A percentile compares a stretch with the other conserved stretches of the same genome.
phyloP scores from a whole-genome alignment of 2,888 invertebrate genomes.

The Elmis aenea region DNA sequence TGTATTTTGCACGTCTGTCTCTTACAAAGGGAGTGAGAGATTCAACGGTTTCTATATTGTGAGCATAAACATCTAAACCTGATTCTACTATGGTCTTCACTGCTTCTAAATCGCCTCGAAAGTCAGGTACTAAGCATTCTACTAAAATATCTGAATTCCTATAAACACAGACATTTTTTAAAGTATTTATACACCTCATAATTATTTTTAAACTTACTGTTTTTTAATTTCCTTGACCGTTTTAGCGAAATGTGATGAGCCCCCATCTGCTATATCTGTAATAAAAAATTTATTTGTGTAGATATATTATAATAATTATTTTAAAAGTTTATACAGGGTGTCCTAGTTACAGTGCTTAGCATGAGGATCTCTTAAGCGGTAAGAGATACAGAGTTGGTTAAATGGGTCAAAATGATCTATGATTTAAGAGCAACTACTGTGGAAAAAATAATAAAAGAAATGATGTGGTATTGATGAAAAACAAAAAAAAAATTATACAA shows the following conservation, averaged over 20 bases:
- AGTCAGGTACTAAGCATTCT: slow-evolving; percentile 96
- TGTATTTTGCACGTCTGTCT: slow-evolving; percentile 87
- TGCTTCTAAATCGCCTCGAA: slow-evolving; percentile 72
- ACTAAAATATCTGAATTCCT: slow-evolving; percentile 82
- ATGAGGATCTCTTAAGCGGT: too few species aligned
- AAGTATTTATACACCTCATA: slow-evolving; percentile 2
- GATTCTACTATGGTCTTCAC: slow-evolving; percentile 72
- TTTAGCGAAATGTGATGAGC: slow-evolving; percentile 87
- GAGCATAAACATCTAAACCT: slow-evolving; percentile 94
- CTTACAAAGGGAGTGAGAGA: slow-evolving; percentile 85
- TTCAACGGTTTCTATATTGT: slow-evolving; percentile 97
- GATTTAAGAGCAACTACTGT: too few species aligned
- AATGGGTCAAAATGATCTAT: too few species aligned
- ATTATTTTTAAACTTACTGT: slow-evolving; percentile 51
- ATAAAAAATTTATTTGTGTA: too few species aligned
- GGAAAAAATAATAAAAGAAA: too few species aligned
- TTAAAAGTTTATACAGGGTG: too few species aligned
- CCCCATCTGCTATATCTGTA: slow-evolving; percentile 94
- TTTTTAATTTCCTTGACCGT: slow-evolving; percentile 84
- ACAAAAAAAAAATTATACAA: slow-evolving; percentile 29
- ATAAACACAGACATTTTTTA: slow-evolving; percentile 24
- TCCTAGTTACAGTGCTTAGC: too few species aligned
- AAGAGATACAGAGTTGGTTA: too few species aligned
- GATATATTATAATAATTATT: too few species aligned
- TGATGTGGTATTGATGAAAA: too few species aligned